Evolutionary conservation across 2,113 vertebrate genomes (phyloP), one percentile per base, ranked within the genome.

Genomic region (Hipposideros armiger): DNA sequence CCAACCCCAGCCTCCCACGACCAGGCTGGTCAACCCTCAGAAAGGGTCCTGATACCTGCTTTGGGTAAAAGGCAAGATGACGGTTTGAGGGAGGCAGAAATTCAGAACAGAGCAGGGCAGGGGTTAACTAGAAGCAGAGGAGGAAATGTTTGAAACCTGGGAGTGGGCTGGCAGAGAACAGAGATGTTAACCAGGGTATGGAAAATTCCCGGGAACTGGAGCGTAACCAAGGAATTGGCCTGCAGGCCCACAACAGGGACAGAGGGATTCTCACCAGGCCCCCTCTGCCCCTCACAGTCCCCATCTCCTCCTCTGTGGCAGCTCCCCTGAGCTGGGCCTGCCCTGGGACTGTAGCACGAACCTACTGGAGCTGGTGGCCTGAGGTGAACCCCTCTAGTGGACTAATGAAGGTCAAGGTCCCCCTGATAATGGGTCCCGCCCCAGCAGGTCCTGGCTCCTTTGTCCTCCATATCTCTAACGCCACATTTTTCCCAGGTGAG

Each of bases 161-260:
- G 58, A 62, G 24, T 22, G 94, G 93, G 76, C 70, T 72, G 69
- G 87, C 42, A 5, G 77, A 70, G 64, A 70, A 30, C 50, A 40
- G 87, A 36, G 82, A 19, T 66, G 26, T 26, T 76, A 73, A 66
- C 5, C 36, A 15, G 69, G 83, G 56, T 30, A n/a, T 60, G 87
- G 70, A 74, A 92, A 94, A 91, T 88, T 96, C 94, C 66, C 5
- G 0, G 72, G 64, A 89, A 67, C 47, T 74, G 84, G 72, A 73
- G 83, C n/a, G 0, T 72, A 32, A 67, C 83, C 72, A 91, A 78
- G 87, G 87, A 66, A 24, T 47, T 60, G 70, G 70, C 77, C 54
- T 78, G 16, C 15, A 30, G 54, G 20, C 45, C 64, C 69, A 6
- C 36, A 54, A 69, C 30, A 11, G 58, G 52, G 30, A 36, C 50